A percentile compares a stretch with the other conserved stretches of the same genome.
Evolutionary conservation across 2,888 invertebrate genomes (phyloP).

Genomic region (Autographa pulchrina): DNA sequence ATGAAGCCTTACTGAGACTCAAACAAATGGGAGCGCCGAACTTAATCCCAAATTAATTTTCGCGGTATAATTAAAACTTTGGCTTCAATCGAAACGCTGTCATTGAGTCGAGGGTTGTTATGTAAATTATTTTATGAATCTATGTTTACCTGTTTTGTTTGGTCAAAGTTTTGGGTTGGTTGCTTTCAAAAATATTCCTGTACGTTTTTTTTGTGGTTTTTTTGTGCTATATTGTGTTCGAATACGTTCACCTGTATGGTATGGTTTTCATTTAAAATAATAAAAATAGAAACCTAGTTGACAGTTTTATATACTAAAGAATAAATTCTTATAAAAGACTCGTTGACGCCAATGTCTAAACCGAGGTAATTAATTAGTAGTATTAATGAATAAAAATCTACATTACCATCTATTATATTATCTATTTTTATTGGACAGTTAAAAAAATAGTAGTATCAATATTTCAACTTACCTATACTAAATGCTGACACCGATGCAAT

Average conservation of each 20-base stretch:
- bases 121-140: constrained; percentile 62
- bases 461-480: constrained; percentile 72
- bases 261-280: no score
- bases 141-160: constrained; percentile 37
- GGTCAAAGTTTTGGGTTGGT: constrained; percentile 11
- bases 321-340: no score
- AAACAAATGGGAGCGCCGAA: constrained; percentile 45
- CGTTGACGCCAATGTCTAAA: no score
- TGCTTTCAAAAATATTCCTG: constrained; percentile 20
- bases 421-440: no score
- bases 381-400: no score
- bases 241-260: no score
- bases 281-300: no score
- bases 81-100: constrained; percentile 66
- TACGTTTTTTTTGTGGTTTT: constrained; percentile 7
- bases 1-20: constrained; percentile 33
- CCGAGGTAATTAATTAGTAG: no score
- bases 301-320: no score
- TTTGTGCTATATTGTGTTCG: constrained; percentile 3
- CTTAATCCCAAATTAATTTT: constrained; percentile 75
- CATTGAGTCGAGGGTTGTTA: constrained; percentile 55
- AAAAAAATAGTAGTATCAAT: neutral
- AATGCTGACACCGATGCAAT: constrained; percentile 73
- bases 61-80: constrained; percentile 76
- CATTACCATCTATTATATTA: no score